These are phyloP conservation scores for Palythoa grandiflora DNA, from an alignment of 92 coral and sea anemone genomes.

Conservation along the genomic window DNA sequence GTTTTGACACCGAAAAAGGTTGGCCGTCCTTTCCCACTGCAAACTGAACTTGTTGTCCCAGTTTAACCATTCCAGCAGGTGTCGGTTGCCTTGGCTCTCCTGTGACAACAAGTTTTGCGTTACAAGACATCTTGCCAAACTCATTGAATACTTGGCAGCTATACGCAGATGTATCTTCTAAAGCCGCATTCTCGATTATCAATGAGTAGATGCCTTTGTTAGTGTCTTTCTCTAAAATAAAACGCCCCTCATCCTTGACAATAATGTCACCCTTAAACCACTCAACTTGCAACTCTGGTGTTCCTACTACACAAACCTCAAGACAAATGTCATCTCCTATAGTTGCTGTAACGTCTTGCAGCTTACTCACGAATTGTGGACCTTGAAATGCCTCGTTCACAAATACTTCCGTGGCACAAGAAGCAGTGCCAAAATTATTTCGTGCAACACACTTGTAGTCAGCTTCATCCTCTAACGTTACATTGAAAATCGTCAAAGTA, in stretches of 20 bases:
- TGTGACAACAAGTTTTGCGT: conserved; percentile 70
- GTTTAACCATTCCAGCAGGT: conserved; percentile 44
- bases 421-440: conserved; percentile 82
- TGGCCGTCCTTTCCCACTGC: conserved; percentile 43
- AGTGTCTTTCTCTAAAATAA: conserved; percentile 74
- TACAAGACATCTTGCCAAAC: conserved; percentile 77
- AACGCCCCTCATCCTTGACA: conserved; percentile 75
- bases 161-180: conserved; percentile 70
- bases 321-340: conserved; percentile 78
- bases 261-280: conserved; percentile 78
- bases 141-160: conserved; percentile 68
- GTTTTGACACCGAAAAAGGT: background rate
- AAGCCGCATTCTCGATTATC: conserved; percentile 61
- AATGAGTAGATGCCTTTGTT: conserved; percentile 72
- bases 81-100: conserved; percentile 45
- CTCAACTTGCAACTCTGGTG: conserved; percentile 75
- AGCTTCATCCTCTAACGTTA: conserved; percentile 88
- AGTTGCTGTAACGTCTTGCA: conserved; percentile 64
- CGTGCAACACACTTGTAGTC: conserved; percentile 89
- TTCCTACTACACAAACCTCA: conserved; percentile 72
- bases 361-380: conserved; percentile 76
- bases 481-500: conserved; percentile 59
- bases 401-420: conserved; percentile 83
- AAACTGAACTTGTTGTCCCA: conserved; percentile 36
- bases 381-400: conserved; percentile 73